A percentile compares a stretch with the other conserved stretches of the same genome.
Conservation (phyloP, 2,888 invertebrate genomes). For the Cenopis cana region DNA sequence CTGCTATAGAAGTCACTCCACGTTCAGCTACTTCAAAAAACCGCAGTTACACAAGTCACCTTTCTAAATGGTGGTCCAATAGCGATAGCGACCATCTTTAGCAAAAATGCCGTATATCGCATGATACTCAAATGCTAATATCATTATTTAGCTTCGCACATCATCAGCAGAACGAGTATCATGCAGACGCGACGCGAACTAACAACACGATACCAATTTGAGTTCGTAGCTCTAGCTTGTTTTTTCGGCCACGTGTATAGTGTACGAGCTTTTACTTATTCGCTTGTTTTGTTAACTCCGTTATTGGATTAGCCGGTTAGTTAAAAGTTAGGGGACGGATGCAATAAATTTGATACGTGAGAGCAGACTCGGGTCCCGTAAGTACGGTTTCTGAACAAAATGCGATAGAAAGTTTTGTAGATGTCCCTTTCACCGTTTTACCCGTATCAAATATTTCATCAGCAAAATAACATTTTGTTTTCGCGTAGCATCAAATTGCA, state of each 20-base stretch:
- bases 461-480: not conserved
- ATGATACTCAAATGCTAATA: not conserved
- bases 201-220: conserved; percentile 16
- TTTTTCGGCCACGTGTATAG: conserved; percentile 13
- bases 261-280: conserved; percentile 3
- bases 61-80: conserved; percentile 10
- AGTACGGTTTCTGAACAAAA: conserved; percentile 10
- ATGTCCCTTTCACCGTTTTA: conserved; percentile 7
- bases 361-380: not conserved
- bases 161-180: conserved; percentile 2
- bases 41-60: not conserved
- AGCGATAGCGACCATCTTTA: not conserved
- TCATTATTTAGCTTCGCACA: not conserved
- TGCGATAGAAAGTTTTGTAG: conserved; percentile 17
- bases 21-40: not conserved
- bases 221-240: conserved; percentile 15
- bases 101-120: not conserved
- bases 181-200: not conserved
- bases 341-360: conserved; percentile 38
- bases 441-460: not conserved
- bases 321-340: conserved; percentile 39
- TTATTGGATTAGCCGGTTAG: conserved; percentile 35
- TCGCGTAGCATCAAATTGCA: not conserved
- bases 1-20: not conserved
- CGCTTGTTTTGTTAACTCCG: conserved; percentile 35